These are phyloP conservation scores for Lanius collurio DNA, from an alignment of 2,113 vertebrate species.

Conservation along the genomic window DNA sequence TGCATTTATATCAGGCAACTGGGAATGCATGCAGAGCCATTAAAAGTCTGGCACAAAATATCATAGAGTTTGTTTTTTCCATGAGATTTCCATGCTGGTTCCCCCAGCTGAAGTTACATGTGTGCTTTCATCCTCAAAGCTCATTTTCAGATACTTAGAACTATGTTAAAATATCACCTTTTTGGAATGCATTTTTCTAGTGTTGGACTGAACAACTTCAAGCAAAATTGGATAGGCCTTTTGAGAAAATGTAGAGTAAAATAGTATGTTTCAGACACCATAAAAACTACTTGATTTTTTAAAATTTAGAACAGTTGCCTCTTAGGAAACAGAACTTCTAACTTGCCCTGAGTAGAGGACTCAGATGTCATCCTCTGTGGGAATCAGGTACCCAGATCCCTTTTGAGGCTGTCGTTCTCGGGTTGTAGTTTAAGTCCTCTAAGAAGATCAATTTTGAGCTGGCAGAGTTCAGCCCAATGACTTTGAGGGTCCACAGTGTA, in stretches of 20 bases:
- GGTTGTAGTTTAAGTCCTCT: background rate
- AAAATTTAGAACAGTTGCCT: slow-evolving; percentile 18
- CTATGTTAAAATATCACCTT: slow-evolving; percentile 52
- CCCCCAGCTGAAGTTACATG: background rate
- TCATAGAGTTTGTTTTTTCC: background rate
- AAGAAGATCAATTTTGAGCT: background rate
- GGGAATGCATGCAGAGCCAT: slow-evolving; percentile 6
- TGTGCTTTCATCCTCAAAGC: slow-evolving; percentile 30
- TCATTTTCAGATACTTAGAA: slow-evolving; percentile 53
- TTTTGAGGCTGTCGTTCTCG: background rate
- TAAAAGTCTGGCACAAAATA: slow-evolving; percentile 34
- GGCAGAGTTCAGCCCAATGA: background rate
- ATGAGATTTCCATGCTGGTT: background rate
- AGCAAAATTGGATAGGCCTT: slow-evolving; percentile 34
- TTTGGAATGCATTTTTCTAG: slow-evolving; percentile 25
- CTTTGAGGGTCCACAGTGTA: background rate
- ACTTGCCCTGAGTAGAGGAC: background rate
- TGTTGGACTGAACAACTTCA: background rate
- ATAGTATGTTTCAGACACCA: background rate
- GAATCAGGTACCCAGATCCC: background rate
- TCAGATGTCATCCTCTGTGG: background rate
- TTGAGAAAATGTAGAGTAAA: slow-evolving; percentile 22
- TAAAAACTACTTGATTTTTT: slow-evolving; percentile 3
- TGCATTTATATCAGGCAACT: slow-evolving; percentile 38
- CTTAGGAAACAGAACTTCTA: slow-evolving; percentile 11